These are phyloP conservation scores for Mesocentrotus franciscanus DNA, from an alignment of 53 echinoderm and acorn worm species.

Conservation along the genomic window DNA sequence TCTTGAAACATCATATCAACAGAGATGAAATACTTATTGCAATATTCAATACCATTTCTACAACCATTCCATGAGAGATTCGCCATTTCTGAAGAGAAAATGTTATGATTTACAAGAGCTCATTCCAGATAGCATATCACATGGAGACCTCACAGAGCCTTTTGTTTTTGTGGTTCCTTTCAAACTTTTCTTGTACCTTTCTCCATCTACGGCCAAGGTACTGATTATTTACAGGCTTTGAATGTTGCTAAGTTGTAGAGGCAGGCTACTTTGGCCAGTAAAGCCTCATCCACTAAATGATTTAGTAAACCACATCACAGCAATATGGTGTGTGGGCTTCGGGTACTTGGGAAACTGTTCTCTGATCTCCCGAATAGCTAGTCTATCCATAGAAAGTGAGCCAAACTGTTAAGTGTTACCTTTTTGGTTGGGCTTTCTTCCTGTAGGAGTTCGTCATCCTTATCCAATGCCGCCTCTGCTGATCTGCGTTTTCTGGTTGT, in stretches of 20 bases:
- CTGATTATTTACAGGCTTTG: too few species aligned
- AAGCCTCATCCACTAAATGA: too few species aligned
- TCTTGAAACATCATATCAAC: slow-evolving; percentile 63
- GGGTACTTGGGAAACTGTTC: not conserved
- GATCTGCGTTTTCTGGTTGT: slow-evolving; percentile 43
- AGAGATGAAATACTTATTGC: not conserved
- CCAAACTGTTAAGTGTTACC: not conserved
- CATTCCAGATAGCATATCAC: not conserved
- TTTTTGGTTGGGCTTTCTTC: slow-evolving; percentile 65
- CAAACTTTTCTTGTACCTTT: too few species aligned
- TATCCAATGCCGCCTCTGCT: slow-evolving; percentile 51
- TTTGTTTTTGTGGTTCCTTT: too few species aligned
- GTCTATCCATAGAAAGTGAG: not conserved
- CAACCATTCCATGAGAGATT: not conserved
- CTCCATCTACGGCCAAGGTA: too few species aligned
- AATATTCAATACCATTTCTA: not conserved
- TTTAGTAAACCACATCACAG: too few species aligned
- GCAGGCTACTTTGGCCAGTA: too few species aligned
- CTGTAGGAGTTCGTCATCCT: slow-evolving; percentile 65
- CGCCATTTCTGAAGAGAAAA: too few species aligned
- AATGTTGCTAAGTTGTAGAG: too few species aligned
- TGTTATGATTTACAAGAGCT: not conserved
- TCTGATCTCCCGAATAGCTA: not conserved
- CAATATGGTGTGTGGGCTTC: too few species aligned
- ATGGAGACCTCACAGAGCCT: not conserved